phyloP scores from a whole-genome alignment of 2,113 vertebrate species.

The Arenaria interpres region DNA sequence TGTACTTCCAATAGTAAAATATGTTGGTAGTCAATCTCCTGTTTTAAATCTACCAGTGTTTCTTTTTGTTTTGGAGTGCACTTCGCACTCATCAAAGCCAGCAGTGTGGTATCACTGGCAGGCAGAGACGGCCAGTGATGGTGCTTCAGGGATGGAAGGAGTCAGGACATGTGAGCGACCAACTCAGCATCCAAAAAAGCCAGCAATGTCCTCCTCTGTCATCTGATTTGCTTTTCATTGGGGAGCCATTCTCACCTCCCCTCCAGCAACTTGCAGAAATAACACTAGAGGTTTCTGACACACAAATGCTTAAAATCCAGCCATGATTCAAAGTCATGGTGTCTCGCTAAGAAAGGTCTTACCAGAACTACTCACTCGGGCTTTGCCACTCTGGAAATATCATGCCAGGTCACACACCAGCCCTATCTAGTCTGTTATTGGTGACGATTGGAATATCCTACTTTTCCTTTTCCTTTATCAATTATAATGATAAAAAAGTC shows the following conservation, averaged over 20 bases:
- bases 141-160: background rate
- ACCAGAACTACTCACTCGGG: background rate
- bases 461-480: background rate
- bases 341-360: background rate
- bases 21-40: background rate
- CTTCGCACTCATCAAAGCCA: background rate
- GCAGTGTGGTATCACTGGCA: background rate
- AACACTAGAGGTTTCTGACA: background rate
- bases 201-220: background rate
- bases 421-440: background rate
- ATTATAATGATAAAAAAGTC: background rate
- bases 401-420: background rate
- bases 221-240: background rate
- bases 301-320: background rate
- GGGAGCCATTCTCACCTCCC: background rate
- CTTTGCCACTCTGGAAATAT: background rate
- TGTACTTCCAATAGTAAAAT: background rate
- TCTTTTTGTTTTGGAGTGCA: background rate
- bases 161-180: fast-evolving
- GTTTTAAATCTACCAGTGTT: background rate
- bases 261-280: background rate
- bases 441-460: background rate
- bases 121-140: background rate
- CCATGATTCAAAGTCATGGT: background rate
- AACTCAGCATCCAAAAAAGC: background rate